phyloP scores from a whole-genome alignment of 2,113 vertebrate species.

The Forbesichthys papilliferus region DNA sequence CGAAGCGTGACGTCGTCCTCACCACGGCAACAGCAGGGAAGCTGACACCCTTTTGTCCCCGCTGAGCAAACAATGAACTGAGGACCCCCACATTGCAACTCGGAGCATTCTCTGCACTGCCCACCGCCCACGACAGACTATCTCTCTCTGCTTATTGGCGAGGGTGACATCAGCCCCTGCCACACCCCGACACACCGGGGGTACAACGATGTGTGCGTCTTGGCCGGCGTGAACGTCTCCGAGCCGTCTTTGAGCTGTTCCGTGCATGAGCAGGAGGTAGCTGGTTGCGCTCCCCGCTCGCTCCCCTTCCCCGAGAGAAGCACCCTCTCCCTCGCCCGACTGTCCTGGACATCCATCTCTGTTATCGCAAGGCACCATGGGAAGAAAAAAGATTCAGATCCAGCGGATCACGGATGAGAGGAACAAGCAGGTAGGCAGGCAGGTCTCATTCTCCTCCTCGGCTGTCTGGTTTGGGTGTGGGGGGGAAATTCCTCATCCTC shows the following conservation, averaged over 20 bases:
- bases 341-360: slow-evolving; percentile 45
- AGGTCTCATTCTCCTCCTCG: neutral
- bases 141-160: neutral
- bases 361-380: slow-evolving; percentile 82
- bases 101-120: slow-evolving; percentile 27
- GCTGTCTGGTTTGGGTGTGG: slow-evolving; percentile 1
- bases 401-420: slow-evolving; percentile 97
- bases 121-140: slow-evolving; percentile 4
- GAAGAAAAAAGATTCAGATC: slow-evolving; percentile 99
- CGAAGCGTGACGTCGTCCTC: slow-evolving; percentile 40
- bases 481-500: neutral
- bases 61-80: slow-evolving; percentile 55
- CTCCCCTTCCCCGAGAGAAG: slow-evolving; percentile 32
- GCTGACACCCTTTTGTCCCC: slow-evolving; percentile 30
- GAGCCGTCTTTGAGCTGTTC: slow-evolving; percentile 56
- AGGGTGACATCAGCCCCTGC: slow-evolving; percentile 11
- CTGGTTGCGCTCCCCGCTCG: slow-evolving; percentile 27
- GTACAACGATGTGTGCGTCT: slow-evolving; percentile 41
- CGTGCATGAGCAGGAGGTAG: slow-evolving; percentile 34
- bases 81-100: slow-evolving; percentile 28
- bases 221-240: slow-evolving; percentile 54
- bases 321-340: slow-evolving; percentile 44
- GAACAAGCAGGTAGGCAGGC: slow-evolving; percentile 87
- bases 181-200: slow-evolving; percentile 37
- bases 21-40: slow-evolving; percentile 45